Evolutionary conservation across 2,113 vertebrate species (phyloP).

Genomic region (Channa maculata): DNA sequence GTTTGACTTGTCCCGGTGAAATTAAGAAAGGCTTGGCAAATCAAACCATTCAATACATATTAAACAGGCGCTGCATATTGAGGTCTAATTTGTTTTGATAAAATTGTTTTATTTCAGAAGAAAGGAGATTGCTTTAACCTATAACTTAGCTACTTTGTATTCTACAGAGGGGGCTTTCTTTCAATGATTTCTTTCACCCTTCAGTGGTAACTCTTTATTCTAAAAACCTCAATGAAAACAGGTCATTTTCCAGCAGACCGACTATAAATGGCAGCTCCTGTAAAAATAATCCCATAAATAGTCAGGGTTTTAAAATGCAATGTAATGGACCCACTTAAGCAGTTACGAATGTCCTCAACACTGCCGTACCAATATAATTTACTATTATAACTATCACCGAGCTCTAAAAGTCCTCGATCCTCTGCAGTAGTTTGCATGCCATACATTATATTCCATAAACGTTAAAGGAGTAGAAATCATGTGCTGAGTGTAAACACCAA

Average conservation of each 20-base stretch:
- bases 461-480: conserved; percentile 8
- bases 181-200: conserved; percentile 44
- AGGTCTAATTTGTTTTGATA: conserved; percentile 61
- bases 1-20: conserved; percentile 65
- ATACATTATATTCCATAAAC: conserved; percentile 31
- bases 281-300: conserved; percentile 55
- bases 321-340: conserved; percentile 54
- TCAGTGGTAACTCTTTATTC: conserved; percentile 45
- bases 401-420: conserved; percentile 16
- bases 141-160: conserved; percentile 47
- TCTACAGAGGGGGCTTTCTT: conserved; percentile 14
- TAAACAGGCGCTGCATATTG: conserved; percentile 39
- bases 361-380: conserved; percentile 31
- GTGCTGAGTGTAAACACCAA: conserved; percentile 13
- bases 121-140: conserved; percentile 50
- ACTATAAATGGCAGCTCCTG: conserved; percentile 62
- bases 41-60: conserved; percentile 63
- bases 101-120: conserved; percentile 50
- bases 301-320: conserved; percentile 51
- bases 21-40: conserved; percentile 63
- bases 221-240: conserved; percentile 61
- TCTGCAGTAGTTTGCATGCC: conserved; percentile 28
- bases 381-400: conserved; percentile 25
- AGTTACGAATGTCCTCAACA: conserved; percentile 43
- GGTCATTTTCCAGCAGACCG: conserved; percentile 49